Evolutionary conservation across 2,888 invertebrate species (phyloP).

Genomic region (Sacculina carcini): DNA sequence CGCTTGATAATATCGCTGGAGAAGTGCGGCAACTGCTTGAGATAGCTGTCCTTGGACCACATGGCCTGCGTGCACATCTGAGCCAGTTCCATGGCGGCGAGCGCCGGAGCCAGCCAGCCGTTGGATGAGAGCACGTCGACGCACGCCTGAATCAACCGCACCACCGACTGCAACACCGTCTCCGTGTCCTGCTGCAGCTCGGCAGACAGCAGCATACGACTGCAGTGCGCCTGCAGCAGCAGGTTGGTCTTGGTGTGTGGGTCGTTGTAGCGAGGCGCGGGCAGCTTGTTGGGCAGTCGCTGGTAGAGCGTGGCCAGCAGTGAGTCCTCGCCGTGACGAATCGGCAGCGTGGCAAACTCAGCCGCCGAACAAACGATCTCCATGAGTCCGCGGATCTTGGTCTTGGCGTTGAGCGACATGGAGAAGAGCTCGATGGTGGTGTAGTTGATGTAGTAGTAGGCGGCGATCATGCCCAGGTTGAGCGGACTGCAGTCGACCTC

Average conservation of each 20-base stretch:
- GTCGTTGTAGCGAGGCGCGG: conserved; percentile 59
- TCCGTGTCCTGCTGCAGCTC: conserved; percentile 93
- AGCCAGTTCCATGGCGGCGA: conserved; percentile 97
- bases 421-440: conserved; percentile 97
- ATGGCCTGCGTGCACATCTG: conserved; percentile 99
- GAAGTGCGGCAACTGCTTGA: conserved; percentile 92
- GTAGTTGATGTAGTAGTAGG: conserved; percentile 98
- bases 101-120: conserved; percentile 92
- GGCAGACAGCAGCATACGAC: conserved; percentile 73
- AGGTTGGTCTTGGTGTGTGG: conserved; percentile 93
- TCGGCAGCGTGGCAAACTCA: conserved; percentile 80
- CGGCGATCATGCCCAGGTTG: conserved; percentile 98
- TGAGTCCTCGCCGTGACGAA: conserved; percentile 80
- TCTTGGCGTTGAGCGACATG: conserved; percentile 81
- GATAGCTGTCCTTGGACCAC: conserved; percentile 96
- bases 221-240: conserved; percentile 80
- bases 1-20: conserved; percentile 59
- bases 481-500: conserved; percentile 91
- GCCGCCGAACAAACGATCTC: conserved; percentile 96
- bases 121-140: conserved; percentile 75
- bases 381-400: conserved; percentile 81
- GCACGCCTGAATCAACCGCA: conserved; percentile 41
- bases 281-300: conserved; percentile 36
- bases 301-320: conserved; percentile 39
- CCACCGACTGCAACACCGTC: conserved; percentile 46